Conservation (phyloP, 2,797 vertebrate genomes). For the Syndactyla subalaris region DNA sequence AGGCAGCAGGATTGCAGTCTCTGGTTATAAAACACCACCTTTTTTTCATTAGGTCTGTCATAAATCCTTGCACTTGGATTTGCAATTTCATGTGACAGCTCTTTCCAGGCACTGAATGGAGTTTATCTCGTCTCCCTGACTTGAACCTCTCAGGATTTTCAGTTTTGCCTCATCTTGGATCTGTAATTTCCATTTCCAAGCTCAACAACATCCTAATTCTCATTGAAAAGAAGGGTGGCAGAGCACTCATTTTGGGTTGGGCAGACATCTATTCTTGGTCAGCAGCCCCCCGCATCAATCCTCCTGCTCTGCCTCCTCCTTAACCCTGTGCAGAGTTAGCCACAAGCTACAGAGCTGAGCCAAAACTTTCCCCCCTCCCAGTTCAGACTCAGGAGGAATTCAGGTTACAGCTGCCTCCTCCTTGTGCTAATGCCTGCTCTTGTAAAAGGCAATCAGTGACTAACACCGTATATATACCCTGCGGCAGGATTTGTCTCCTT, state of each 20-base stretch:
- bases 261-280: not conserved
- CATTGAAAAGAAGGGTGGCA: not conserved
- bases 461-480: not conserved
- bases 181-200: constrained; percentile 3
- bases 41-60: not conserved
- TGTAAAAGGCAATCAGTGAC: not conserved
- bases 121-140: not conserved
- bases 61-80: constrained; percentile 40
- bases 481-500: not conserved
- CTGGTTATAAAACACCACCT: constrained; percentile 33
- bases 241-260: not conserved
- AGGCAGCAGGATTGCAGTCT: not conserved
- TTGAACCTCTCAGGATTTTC: constrained; percentile 32
- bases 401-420: not conserved
- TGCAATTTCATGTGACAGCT: constrained; percentile 52
- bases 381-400: not conserved
- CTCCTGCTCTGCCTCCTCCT: not conserved
- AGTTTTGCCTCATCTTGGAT: not conserved
- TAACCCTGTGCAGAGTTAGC: not conserved
- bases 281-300: not conserved
- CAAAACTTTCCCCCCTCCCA: not conserved
- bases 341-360: not conserved
- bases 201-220: not conserved
- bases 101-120: not conserved
- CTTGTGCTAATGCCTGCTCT: not conserved